A percentile compares a stretch with the other conserved stretches of the same genome.
These are phyloP conservation scores for Hydrozoanthus gracilis DNA, from an alignment of 92 coral and sea anemone genomes.

Conservation along the genomic window DNA sequence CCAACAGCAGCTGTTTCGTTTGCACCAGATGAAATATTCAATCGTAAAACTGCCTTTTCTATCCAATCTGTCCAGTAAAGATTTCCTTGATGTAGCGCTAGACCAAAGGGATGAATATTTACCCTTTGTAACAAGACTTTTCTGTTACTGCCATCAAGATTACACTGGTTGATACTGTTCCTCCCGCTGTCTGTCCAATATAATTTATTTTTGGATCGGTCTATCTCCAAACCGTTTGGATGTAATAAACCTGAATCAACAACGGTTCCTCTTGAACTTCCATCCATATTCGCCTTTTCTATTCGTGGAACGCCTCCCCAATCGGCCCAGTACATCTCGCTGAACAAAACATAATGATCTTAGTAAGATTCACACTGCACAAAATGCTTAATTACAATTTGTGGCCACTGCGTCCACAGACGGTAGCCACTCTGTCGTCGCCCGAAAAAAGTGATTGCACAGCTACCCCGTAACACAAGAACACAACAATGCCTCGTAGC, in stretches of 20 bases:
- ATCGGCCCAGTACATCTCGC: conserved; percentile 66
- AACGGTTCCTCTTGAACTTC: conserved; percentile 36
- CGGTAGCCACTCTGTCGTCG: too few species aligned
- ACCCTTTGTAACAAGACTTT: neutral
- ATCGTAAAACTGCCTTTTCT: conserved; percentile 16
- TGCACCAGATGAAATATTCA: conserved; percentile 1
- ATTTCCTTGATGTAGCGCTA: conserved; percentile 4
- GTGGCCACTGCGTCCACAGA: too few species aligned
- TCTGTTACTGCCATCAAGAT: conserved; percentile 38
- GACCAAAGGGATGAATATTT: conserved; percentile 34
- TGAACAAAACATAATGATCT: neutral
- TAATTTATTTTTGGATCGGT: conserved; percentile 7
- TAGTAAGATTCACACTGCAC: too few species aligned
- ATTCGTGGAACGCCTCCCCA: conserved; percentile 56
- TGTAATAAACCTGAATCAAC: conserved; percentile 4
- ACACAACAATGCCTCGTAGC: too few species aligned
- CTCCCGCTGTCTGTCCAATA: conserved; percentile 61
- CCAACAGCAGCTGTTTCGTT: conserved; percentile 13
- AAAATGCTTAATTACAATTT: too few species aligned
- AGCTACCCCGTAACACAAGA: too few species aligned
- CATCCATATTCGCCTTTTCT: conserved; percentile 58
- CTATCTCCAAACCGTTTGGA: conserved; percentile 29
- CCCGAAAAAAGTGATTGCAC: too few species aligned
- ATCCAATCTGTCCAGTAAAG: conserved; percentile 43
- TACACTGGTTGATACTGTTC: conserved; percentile 6